These are phyloP conservation scores for Orchestia grillus DNA, from an alignment of 1,140 invertebrate species.

Conservation along the genomic window DNA sequence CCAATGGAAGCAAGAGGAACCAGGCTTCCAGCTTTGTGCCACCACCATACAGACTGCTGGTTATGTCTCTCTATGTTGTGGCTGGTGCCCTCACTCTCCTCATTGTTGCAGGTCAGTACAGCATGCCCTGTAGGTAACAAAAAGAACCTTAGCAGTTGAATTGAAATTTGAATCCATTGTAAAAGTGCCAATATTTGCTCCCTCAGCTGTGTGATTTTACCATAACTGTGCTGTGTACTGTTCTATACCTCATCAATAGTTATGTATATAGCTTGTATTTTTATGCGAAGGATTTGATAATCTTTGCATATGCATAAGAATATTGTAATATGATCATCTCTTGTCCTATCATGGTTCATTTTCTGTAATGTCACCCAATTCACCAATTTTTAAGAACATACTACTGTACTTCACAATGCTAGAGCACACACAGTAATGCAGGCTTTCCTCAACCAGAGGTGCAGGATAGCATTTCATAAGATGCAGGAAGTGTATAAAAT, in stretches of 20 bases:
- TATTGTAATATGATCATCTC: too few relatives aligned
- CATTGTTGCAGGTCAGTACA: constrained; percentile 32
- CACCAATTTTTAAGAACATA: too few relatives aligned
- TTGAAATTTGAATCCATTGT: not conserved
- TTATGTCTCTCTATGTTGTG: not conserved
- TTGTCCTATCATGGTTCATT: too few relatives aligned
- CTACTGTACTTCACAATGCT: too few relatives aligned
- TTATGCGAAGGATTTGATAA: not conserved
- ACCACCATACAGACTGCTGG: constrained; percentile 24
- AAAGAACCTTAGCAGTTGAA: not conserved
- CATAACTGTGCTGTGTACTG: not conserved
- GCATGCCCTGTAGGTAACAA: not conserved
- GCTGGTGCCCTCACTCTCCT: constrained; percentile 24
- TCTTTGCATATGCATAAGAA: too few relatives aligned
- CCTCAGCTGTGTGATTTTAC: not conserved
- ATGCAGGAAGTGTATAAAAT: too few relatives aligned
- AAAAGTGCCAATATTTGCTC: not conserved
- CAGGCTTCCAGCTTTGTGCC: not conserved
- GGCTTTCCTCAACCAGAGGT: too few relatives aligned
- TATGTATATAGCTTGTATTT: not conserved
- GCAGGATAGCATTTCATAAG: too few relatives aligned
- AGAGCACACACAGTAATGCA: too few relatives aligned
- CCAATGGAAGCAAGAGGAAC: not conserved
- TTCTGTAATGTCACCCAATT: too few relatives aligned
- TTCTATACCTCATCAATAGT: not conserved